A percentile compares a stretch with the other conserved stretches of the same genome.
phyloP scores from a whole-genome alignment of 2,888 invertebrate genomes.

The Platycheirus rosarum region DNA sequence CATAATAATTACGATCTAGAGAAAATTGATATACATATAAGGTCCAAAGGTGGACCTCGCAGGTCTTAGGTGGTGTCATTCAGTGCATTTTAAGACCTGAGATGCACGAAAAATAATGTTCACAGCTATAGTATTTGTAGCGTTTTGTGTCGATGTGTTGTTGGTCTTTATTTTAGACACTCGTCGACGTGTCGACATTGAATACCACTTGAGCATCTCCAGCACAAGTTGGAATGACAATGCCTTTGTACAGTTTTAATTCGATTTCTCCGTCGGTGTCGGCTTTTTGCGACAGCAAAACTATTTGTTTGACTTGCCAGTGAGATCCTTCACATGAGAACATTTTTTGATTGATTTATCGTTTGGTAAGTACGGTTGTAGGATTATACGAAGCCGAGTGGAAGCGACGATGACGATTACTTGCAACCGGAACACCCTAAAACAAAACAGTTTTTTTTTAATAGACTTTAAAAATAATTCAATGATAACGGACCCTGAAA shows the following conservation, averaged over 20 bases:
- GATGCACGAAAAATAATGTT: too few species aligned
- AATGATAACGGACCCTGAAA: slow-evolving; percentile 33
- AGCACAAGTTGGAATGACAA: slow-evolving; percentile 95
- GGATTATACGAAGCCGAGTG: slow-evolving; percentile 94
- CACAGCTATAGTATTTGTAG: too few species aligned
- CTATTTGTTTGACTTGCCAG: slow-evolving; percentile 92
- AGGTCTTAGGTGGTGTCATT: too few species aligned
- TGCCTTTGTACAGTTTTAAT: slow-evolving; percentile 96
- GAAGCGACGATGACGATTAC: slow-evolving; percentile 90
- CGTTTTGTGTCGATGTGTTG: too few species aligned
- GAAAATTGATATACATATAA: too few species aligned
- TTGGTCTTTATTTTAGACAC: slow-evolving; percentile 91
- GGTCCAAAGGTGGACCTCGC: too few species aligned
- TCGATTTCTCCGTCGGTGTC: slow-evolving; percentile 96
- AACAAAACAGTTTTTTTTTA: background rate
- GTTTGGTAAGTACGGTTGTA: slow-evolving; percentile 92
- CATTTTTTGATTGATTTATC: slow-evolving; percentile 93
- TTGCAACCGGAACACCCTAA: slow-evolving; percentile 87
- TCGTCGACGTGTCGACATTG: slow-evolving; percentile 98
- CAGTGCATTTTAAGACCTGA: too few species aligned
- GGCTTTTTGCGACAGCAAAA: slow-evolving; percentile 94
- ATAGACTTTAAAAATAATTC: background rate
- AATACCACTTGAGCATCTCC: slow-evolving; percentile 98
- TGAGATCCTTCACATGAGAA: slow-evolving; percentile 90
- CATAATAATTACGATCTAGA: too few species aligned